Evolutionary conservation across 2,797 vertebrate genomes (phyloP).

Genomic region (Steatocranus sp.): DNA sequence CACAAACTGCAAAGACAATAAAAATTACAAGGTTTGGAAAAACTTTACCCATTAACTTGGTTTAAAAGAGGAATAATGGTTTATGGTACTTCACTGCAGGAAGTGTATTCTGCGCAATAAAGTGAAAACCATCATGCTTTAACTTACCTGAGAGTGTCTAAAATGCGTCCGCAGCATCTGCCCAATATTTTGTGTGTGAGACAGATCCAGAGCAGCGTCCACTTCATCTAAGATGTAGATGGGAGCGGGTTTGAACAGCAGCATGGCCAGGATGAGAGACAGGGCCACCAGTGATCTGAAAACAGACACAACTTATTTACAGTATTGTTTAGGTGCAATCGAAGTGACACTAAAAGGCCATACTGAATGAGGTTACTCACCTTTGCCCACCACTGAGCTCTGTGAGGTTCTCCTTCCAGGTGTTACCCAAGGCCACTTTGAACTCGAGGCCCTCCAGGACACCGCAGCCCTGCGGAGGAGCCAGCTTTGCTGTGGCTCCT

Average conservation of each 20-base stretch:
- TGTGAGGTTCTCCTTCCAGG: conserved; percentile 95
- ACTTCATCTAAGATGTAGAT: conserved; percentile 98
- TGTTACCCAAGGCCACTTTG: conserved; percentile 90
- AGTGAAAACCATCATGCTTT: neutral
- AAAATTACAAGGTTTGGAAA: neutral
- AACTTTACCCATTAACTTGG: neutral
- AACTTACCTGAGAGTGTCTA: conserved; percentile 86
- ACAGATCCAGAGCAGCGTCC: conserved; percentile 95
- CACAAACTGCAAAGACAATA: conserved; percentile 80
- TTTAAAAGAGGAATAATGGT: neutral
- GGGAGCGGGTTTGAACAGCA: conserved; percentile 96
- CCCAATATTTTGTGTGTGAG: conserved; percentile 97
- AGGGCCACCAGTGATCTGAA: conserved; percentile 91
- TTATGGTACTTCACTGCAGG: neutral
- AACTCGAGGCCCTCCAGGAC: conserved; percentile 88
- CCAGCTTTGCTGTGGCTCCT: conserved; percentile 86
- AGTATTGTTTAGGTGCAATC: neutral
- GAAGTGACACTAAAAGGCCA: too few relatives aligned
- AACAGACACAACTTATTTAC: neutral
- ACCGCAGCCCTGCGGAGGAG: conserved; percentile 74
- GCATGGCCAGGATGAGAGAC: conserved; percentile 93
- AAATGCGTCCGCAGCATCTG: conserved; percentile 95
- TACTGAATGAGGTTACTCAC: conserved; percentile 56
- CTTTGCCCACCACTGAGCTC: conserved; percentile 98
- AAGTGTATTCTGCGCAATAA: neutral